phyloP scores from a whole-genome alignment of 2,113 vertebrate genomes.

The Carettochelys insculpta region DNA sequence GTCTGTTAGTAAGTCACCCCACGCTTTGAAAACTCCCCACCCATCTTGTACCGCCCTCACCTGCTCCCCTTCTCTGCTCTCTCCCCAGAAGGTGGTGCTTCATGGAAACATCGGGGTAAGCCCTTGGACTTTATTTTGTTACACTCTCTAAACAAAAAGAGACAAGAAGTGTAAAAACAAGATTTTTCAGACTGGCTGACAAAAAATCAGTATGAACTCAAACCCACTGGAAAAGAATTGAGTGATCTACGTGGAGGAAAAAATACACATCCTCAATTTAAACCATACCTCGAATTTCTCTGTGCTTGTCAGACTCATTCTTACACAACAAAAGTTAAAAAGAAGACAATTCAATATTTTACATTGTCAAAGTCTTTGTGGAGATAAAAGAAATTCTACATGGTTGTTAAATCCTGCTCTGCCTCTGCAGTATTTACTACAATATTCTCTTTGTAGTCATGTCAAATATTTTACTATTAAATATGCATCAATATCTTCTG shows the following conservation, averaged over 20 bases:
- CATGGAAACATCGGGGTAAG: slow-evolving; percentile 64
- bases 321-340: background rate
- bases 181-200: slow-evolving; percentile 35
- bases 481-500: slow-evolving; percentile 18
- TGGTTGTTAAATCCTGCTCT: background rate
- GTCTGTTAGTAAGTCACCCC: slow-evolving; percentile 36
- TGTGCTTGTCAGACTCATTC: background rate
- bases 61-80: slow-evolving; percentile 70
- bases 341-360: background rate
- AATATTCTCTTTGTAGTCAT: background rate
- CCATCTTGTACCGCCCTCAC: slow-evolving; percentile 62
- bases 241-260: background rate
- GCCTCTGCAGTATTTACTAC: background rate
- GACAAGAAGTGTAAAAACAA: slow-evolving; percentile 45
- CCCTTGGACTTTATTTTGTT: slow-evolving; percentile 72
- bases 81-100: slow-evolving; percentile 68
- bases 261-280: background rate
- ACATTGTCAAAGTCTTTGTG: background rate
- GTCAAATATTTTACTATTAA: background rate
- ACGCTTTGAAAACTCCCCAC: slow-evolving; percentile 33
- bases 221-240: background rate
- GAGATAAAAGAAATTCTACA: background rate
- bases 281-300: background rate
- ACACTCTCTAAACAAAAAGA: slow-evolving; percentile 64
- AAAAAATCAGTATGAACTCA: background rate